phyloP scores from a whole-genome alignment of 2,888 invertebrate genomes.

The Thecocarcelia acutangulata region DNA sequence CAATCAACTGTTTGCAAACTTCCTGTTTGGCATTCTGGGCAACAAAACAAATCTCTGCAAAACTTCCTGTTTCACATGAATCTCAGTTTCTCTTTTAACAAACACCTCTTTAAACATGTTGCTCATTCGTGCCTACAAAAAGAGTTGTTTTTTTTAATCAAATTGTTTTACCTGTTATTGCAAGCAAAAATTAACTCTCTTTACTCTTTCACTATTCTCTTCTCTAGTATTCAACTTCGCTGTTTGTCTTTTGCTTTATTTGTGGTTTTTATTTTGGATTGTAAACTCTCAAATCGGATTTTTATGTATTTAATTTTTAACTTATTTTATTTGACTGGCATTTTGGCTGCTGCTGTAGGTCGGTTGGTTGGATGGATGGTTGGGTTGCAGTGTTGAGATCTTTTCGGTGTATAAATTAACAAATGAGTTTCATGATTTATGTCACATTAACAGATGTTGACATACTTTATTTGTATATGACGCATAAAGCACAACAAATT shows the following conservation, averaged over 20 bases:
- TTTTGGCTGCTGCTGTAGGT: background rate
- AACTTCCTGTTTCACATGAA: background rate
- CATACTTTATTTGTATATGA: conserved; percentile 63
- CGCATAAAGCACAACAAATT: conserved; percentile 50
- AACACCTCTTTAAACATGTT: conserved; percentile 13
- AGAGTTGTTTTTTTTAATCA: conserved; percentile 11
- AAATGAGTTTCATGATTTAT: conserved; percentile 65
- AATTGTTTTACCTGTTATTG: too few relatives aligned
- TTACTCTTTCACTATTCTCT: background rate
- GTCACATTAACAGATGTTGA: conserved; percentile 64
- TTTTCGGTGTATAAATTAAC: conserved; percentile 49
- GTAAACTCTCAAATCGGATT: background rate
- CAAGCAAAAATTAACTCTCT: conserved; percentile 10
- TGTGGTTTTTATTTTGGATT: conserved; percentile 6
- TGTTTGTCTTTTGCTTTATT: background rate
- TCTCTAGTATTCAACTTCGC: background rate
- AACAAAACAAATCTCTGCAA: background rate
- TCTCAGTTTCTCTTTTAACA: conserved; percentile 1
- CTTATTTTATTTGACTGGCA: background rate
- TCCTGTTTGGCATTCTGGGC: background rate
- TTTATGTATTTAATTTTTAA: conserved; percentile 20
- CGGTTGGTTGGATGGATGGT: background rate
- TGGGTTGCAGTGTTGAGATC: conserved; percentile 21
- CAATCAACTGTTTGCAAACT: conserved; percentile 1
- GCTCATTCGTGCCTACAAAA: background rate